These are phyloP conservation scores for Drosophila melanica DNA, from an alignment of 1,140 invertebrate genomes.

Conservation along the genomic window DNA sequence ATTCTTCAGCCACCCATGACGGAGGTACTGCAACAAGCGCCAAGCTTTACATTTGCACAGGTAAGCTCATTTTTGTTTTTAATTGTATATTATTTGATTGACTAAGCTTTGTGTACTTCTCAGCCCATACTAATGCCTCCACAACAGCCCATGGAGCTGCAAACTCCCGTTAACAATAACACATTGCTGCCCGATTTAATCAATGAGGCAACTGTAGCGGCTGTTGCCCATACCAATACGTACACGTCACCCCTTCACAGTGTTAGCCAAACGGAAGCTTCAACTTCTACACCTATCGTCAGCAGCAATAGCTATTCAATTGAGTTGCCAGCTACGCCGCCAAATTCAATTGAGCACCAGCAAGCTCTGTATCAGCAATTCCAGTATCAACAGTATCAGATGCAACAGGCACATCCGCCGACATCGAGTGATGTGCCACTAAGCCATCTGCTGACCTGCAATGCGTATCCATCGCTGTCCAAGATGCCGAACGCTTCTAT, in stretches of 20 bases:
- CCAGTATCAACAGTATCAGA: slow-evolving; percentile 42
- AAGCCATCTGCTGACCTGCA: slow-evolving; percentile 66
- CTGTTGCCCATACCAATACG: slow-evolving; percentile 14
- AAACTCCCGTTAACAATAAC: slow-evolving; percentile 16
- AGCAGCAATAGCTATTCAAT: slow-evolving; percentile 61
- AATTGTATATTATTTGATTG: too few relatives aligned
- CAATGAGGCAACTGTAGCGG: slow-evolving; percentile 60
- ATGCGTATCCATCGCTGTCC: slow-evolving; percentile 70
- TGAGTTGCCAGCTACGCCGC: slow-evolving; percentile 53
- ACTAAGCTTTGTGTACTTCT: not conserved
- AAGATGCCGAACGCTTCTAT: slow-evolving; percentile 74
- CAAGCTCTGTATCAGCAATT: slow-evolving; percentile 28
- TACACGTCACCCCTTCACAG: slow-evolving; percentile 37
- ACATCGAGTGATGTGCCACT: slow-evolving; percentile 63
- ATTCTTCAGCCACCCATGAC: slow-evolving; percentile 85
- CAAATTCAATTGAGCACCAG: slow-evolving; percentile 36
- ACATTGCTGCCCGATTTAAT: slow-evolving; percentile 59
- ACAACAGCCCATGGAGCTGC: slow-evolving; percentile 21
- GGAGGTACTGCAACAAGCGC: slow-evolving; percentile 79
- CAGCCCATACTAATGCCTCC: slow-evolving; percentile 58
- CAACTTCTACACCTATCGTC: slow-evolving; percentile 19
- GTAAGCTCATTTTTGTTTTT: slow-evolving; percentile 14
- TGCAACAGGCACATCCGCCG: slow-evolving; percentile 29
- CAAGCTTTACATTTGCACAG: slow-evolving; percentile 69
- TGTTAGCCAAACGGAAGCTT: slow-evolving; percentile 5